Conservation (phyloP, 1,140 invertebrate genomes). For the Papilio helenus region DNA sequence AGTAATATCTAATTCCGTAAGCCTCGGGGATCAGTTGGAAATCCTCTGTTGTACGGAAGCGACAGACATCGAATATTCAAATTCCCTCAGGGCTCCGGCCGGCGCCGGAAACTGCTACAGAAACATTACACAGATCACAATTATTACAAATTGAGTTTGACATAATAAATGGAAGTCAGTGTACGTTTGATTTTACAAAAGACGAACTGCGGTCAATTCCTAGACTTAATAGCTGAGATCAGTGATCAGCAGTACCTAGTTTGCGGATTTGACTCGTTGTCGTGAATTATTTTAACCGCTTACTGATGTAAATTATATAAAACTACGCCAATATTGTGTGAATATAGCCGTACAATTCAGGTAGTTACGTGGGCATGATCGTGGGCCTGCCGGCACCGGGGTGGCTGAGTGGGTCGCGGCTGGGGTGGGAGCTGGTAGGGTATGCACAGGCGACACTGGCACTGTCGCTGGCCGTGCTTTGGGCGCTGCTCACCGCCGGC, state of each 20-base stretch:
- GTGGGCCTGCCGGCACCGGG: constrained; percentile 57
- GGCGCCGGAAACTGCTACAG: too few species aligned
- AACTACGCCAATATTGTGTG: neutral
- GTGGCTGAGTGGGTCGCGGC: constrained; percentile 47
- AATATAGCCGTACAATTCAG: constrained; percentile 51
- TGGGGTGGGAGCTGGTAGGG: constrained; percentile 72
- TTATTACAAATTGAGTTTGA: too few species aligned
- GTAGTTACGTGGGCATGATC: constrained; percentile 62
- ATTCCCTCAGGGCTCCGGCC: neutral
- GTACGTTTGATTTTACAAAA: too few species aligned
- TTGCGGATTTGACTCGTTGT: too few species aligned
- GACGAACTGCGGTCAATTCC: too few species aligned
- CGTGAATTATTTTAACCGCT: too few species aligned
- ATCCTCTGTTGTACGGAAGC: neutral
- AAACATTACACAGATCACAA: too few species aligned
- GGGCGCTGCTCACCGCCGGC: constrained; percentile 60
- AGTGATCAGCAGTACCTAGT: too few species aligned
- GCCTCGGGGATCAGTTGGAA: neutral
- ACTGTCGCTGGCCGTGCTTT: constrained; percentile 60
- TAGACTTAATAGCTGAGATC: too few species aligned
- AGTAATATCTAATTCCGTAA: neutral
- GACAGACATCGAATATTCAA: neutral
- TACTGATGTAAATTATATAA: too few species aligned
- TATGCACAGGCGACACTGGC: constrained; percentile 65
- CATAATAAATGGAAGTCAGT: too few species aligned